Evolutionary conservation across 1,140 invertebrate species (phyloP).

Genomic region (Tribolium madens): DNA sequence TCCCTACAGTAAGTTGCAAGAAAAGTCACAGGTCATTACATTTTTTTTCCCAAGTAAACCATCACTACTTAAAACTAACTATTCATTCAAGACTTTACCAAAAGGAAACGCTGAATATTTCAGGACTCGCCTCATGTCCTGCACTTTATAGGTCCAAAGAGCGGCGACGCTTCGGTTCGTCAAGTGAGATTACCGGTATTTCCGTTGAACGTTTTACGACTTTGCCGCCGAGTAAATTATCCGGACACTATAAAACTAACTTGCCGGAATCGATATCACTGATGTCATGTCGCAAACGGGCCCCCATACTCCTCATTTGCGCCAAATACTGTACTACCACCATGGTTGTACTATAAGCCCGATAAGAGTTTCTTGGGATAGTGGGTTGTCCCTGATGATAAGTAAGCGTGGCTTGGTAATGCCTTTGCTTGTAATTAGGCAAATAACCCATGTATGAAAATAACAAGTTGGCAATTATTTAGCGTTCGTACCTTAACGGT

Average conservation of each 20-base stretch:
- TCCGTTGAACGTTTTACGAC: slow-evolving; percentile 38
- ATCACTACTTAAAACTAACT: neutral
- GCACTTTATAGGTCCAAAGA: slow-evolving; percentile 33
- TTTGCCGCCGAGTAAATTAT: slow-evolving; percentile 37
- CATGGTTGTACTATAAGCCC: too few relatives aligned
- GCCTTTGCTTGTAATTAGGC: slow-evolving; percentile 35
- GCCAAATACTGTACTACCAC: neutral
- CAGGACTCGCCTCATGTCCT: slow-evolving; percentile 27
- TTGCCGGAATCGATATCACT: slow-evolving; percentile 46
- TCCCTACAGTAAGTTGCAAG: slow-evolving; percentile 81
- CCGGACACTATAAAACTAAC: slow-evolving; percentile 45
- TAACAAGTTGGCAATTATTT: slow-evolving; percentile 38
- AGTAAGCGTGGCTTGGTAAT: slow-evolving; percentile 16
- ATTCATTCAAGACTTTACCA: neutral
- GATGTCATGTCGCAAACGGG: slow-evolving; percentile 38
- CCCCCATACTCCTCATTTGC: neutral
- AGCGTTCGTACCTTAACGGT: slow-evolving; percentile 22
- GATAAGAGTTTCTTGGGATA: too few relatives aligned
- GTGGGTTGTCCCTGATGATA: slow-evolving; percentile 4
- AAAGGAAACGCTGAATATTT: slow-evolving; percentile 17
- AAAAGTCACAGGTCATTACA: slow-evolving; percentile 70
- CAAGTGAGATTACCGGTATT: slow-evolving; percentile 36
- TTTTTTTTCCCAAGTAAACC: slow-evolving; percentile 47
- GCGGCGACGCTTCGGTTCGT: slow-evolving; percentile 34
- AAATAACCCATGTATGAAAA: slow-evolving; percentile 43